phyloP scores from a whole-genome alignment of 2,797 vertebrate species.

The Tragopan temminckii region DNA sequence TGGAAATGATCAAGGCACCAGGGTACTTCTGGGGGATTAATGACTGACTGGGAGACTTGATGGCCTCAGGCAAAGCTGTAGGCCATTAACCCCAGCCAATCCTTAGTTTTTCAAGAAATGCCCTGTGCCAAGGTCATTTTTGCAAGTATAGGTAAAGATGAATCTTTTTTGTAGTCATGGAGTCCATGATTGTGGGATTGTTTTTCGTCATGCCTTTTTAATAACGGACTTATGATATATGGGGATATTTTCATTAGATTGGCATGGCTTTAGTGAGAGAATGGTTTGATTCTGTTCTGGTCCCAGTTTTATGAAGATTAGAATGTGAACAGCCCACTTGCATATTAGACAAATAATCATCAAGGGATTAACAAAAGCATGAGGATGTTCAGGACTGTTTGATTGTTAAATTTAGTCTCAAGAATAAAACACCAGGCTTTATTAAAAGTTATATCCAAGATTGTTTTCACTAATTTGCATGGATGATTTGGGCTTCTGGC shows the following conservation, averaged over 20 bases:
- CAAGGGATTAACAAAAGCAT: slow-evolving; percentile 40
- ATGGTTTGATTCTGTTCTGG: slow-evolving; percentile 10
- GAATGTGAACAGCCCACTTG: not conserved
- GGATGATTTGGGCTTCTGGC: not conserved
- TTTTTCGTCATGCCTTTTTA: slow-evolving; percentile 27
- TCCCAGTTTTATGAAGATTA: not conserved
- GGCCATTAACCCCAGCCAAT: slow-evolving; percentile 67
- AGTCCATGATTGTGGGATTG: slow-evolving; percentile 49
- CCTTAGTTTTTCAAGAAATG: slow-evolving; percentile 64
- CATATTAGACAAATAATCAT: slow-evolving; percentile 36
- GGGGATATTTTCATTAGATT: slow-evolving; percentile 50
- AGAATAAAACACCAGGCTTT: slow-evolving; percentile 23
- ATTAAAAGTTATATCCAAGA: not conserved
- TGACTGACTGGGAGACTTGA: slow-evolving; percentile 63
- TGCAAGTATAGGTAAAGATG: slow-evolving; percentile 61
- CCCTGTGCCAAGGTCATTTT: slow-evolving; percentile 59
- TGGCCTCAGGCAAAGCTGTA: slow-evolving; percentile 74
- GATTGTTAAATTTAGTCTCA: slow-evolving; percentile 44
- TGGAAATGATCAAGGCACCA: slow-evolving; percentile 69
- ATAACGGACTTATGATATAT: slow-evolving; percentile 37
- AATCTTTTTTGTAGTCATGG: slow-evolving; percentile 26
- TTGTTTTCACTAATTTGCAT: not conserved
- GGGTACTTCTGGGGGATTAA: slow-evolving; percentile 66
- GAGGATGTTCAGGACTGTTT: not conserved
- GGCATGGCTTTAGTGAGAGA: slow-evolving; percentile 6